Evolutionary conservation across 2,113 vertebrate genomes (phyloP).

Genomic region (Xenopus borealis): DNA sequence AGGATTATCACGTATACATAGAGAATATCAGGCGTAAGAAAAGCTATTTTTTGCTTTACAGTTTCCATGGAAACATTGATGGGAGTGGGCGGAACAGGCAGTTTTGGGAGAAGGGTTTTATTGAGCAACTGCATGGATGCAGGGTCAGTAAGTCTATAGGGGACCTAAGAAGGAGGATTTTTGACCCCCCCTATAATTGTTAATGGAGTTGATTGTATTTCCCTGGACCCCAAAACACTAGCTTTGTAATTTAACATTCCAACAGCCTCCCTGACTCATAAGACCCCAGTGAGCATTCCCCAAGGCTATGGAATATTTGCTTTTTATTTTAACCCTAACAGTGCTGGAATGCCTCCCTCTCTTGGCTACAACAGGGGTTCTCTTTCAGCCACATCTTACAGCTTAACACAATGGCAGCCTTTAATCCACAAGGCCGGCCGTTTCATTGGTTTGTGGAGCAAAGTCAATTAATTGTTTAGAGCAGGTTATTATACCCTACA

Average conservation of each 20-base stretch:
- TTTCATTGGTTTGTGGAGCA: slow-evolving; percentile 19
- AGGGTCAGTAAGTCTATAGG: slow-evolving; percentile 8
- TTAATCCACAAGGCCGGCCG: not conserved
- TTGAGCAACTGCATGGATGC: slow-evolving; percentile 32
- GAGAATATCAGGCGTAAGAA: slow-evolving; percentile 36
- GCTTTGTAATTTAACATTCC: slow-evolving; percentile 19
- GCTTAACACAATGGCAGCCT: too few relatives aligned
- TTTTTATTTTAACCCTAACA: slow-evolving; percentile 7
- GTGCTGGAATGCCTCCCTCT: not conserved
- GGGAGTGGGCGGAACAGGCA: slow-evolving; percentile 33
- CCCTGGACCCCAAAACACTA: slow-evolving; percentile 2
- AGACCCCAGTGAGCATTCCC: slow-evolving; percentile 19
- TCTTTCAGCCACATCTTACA: not conserved
- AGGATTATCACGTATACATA: slow-evolving; percentile 39
- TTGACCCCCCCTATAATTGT: slow-evolving; percentile 1
- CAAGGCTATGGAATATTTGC: not conserved
- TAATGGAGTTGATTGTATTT: slow-evolving; percentile 17
- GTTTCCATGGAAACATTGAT: slow-evolving; percentile 41
- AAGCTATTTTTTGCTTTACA: slow-evolving; percentile 43
- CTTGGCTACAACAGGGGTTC: too few relatives aligned
- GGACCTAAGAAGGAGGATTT: not conserved
- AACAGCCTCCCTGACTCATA: not conserved
- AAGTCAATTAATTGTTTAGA: slow-evolving; percentile 16
- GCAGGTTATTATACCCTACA: slow-evolving; percentile 24
- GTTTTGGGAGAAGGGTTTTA: slow-evolving; percentile 34